Evolutionary conservation across 2,797 vertebrate genomes (phyloP).

Genomic region (Leptodactylus fallax): DNA sequence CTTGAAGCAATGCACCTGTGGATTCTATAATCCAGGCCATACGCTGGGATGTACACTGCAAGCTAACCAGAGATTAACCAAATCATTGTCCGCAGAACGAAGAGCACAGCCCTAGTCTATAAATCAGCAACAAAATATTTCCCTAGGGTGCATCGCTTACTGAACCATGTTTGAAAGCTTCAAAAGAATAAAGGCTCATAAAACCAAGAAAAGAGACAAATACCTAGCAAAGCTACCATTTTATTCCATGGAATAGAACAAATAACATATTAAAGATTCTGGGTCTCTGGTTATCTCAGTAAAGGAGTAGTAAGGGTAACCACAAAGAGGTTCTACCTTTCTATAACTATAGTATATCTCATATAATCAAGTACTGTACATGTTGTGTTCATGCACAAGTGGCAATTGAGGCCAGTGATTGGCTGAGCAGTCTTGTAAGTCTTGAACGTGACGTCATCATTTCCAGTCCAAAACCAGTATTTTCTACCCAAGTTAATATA

Average conservation of each 20-base stretch:
- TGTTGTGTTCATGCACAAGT: too few species aligned
- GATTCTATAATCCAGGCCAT: constrained; percentile 29
- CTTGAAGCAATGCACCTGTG: constrained; percentile 32
- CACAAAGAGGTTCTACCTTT: too few species aligned
- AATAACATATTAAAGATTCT: not conserved
- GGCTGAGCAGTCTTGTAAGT: too few species aligned
- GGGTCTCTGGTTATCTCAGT: too few species aligned
- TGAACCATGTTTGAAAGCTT: not conserved
- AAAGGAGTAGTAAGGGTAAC: too few species aligned
- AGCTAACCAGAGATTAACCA: constrained; percentile 9
- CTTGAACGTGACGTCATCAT: too few species aligned
- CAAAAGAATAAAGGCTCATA: not conserved
- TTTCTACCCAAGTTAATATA: too few species aligned
- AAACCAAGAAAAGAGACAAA: not conserved
- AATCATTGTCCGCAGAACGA: not conserved
- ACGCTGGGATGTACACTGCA: constrained; percentile 11
- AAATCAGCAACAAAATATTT: constrained; percentile 13
- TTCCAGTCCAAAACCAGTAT: too few species aligned
- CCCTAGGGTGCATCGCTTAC: not conserved
- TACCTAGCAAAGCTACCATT: not conserved
- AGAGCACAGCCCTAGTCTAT: not conserved
- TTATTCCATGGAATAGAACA: too few species aligned
- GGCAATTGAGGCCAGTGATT: too few species aligned
- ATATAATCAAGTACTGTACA: too few species aligned
- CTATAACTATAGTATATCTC: too few species aligned